Evolutionary conservation across 2,113 vertebrate genomes (phyloP).

Genomic region (Notarius lentiginosus): DNA sequence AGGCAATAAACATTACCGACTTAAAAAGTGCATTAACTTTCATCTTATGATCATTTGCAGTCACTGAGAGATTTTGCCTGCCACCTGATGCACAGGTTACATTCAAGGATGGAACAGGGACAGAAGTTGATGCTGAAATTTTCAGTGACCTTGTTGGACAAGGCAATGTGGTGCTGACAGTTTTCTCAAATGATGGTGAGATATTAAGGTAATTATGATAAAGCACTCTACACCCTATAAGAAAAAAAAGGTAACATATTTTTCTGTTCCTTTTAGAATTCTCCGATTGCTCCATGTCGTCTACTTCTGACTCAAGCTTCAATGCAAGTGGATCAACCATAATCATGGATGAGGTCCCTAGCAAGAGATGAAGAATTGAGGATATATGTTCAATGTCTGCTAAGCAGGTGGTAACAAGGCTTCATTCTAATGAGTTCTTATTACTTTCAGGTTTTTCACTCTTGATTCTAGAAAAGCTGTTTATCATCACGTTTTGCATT

Average conservation of each 20-base stretch:
- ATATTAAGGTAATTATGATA: background rate
- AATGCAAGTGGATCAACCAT: conserved; percentile 33
- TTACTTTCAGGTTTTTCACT: background rate
- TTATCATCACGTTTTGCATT: background rate
- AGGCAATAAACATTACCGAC: background rate
- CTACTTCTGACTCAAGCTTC: conserved; percentile 45
- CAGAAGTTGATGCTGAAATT: conserved; percentile 46
- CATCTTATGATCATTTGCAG: conserved; percentile 15
- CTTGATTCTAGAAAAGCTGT: background rate
- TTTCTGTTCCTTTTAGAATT: background rate
- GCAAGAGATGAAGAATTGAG: conserved; percentile 28
- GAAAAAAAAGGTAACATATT: conserved; percentile 25
- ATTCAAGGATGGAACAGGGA: conserved; percentile 49
- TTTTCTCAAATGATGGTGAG: conserved; percentile 38
- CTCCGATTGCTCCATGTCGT: background rate
- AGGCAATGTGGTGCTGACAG: conserved; percentile 48
- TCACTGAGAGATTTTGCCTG: conserved; percentile 47
- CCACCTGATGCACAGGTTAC: conserved; percentile 41
- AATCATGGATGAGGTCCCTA: conserved; percentile 7
- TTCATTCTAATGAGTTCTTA: background rate
- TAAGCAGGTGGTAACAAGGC: conserved; percentile 25
- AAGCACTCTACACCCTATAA: conserved; percentile 5
- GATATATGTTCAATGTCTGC: conserved; percentile 7
- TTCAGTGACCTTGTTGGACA: conserved; percentile 47
- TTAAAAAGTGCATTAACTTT: background rate